Evolutionary conservation across 2,113 vertebrate genomes (phyloP).

Genomic region (Dicerorhinus sumatrensis): DNA sequence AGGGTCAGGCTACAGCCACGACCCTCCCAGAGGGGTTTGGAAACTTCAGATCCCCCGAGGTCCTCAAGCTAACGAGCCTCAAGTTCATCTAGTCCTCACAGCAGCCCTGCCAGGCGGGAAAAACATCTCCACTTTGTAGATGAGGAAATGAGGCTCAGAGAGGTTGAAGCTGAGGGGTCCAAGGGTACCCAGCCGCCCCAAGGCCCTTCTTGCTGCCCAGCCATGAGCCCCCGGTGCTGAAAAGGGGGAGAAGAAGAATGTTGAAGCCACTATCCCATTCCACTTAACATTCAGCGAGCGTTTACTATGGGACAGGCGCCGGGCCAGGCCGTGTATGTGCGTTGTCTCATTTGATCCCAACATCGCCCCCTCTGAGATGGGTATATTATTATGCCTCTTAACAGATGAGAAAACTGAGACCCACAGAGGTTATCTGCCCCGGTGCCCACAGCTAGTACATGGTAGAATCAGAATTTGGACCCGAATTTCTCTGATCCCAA

Average conservation of each 20-base stretch:
- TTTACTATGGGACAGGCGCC: background rate
- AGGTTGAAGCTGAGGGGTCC: background rate
- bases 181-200: background rate
- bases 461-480: background rate
- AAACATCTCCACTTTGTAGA: background rate
- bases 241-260: background rate
- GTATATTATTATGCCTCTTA: background rate
- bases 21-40: background rate
- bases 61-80: background rate
- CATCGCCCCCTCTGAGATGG: background rate
- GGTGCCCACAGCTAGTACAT: background rate
- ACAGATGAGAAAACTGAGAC: background rate
- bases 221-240: background rate
- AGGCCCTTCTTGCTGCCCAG: background rate
- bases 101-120: background rate
- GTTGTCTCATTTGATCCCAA: background rate
- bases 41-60: background rate
- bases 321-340: background rate
- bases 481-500: background rate
- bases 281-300: background rate
- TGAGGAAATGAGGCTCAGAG: background rate
- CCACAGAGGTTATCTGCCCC: too few species aligned
- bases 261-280: accelerated
- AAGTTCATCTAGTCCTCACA: background rate
- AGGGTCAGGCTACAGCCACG: background rate